These are phyloP conservation scores for Pholis gunnellus DNA, from an alignment of 2,113 vertebrate genomes.

Conservation along the genomic window DNA sequence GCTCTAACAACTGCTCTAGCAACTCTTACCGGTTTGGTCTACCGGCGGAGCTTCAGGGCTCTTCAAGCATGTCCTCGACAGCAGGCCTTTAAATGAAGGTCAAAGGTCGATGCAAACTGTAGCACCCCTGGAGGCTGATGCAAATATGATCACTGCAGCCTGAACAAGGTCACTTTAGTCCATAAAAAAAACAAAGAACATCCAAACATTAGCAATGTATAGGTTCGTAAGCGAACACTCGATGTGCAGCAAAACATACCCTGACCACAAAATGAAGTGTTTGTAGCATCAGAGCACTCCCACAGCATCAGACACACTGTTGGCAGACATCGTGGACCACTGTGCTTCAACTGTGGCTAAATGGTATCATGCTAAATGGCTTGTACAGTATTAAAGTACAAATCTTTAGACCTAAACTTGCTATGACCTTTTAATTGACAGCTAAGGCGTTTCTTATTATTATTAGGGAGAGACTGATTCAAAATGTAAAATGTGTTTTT, in stretches of 20 bases:
- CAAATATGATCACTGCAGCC: not conserved
- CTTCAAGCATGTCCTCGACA: not conserved
- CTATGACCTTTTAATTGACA: not conserved
- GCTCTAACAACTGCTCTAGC: not conserved
- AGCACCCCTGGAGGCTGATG: slow-evolving; percentile 1
- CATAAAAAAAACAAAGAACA: not conserved
- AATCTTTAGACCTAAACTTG: not conserved
- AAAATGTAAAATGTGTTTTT: not conserved
- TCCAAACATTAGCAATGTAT: no score
- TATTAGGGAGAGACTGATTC: not conserved
- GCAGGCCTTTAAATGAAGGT: slow-evolving; percentile 9
- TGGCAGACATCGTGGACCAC: slow-evolving; percentile 8
- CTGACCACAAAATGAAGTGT: no score
- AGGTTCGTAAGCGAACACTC: no score
- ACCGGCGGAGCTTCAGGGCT: not conserved
- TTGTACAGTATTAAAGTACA: not conserved
- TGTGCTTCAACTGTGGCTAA: not conserved
- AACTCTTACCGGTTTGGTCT: not conserved
- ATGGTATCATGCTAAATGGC: not conserved
- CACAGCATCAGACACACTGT: not conserved
- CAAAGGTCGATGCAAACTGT: slow-evolving; percentile 25
- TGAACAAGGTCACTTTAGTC: not conserved
- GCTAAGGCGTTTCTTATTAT: not conserved
- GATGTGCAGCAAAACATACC: no score
- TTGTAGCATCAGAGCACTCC: no score